Evolutionary conservation across 2,797 vertebrate genomes (phyloP), one percentile per base, ranked within the genome.

Genomic region (Threskiornis aethiopicus): DNA sequence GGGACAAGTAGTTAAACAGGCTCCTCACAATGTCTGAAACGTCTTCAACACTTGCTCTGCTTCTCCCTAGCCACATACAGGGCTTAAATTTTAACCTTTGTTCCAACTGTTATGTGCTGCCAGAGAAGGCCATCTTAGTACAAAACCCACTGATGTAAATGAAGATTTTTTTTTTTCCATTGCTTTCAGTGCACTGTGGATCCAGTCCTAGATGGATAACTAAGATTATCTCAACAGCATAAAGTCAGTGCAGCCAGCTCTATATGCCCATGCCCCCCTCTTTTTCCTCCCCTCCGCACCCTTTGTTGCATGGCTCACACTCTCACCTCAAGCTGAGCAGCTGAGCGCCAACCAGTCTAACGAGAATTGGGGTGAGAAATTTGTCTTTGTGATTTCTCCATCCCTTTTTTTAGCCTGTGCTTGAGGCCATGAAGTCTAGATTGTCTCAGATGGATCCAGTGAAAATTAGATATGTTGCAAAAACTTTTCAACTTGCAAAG

Each of bases 191-290:
- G 44, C 13, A 66, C 61, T 75, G 49, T 85, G 94, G 87, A 94
- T 89, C 75, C 94, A 81, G 67, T 64, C 87, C 71, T 94, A 92
- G 51, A 91, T 2, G 87, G 58, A 71, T 93, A 95, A 92, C 44
- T 87, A 79, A 71, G 85, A 71, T 94, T 93, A 64, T 81, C 64
- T 54, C 96, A 85, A 35, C 79, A 85, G 57, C 33, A 58, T 54
- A 73, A 96, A 97, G 96, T 96, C 75, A 93, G 95, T 92, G 75
- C 87, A 85, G 78, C n/a, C 73, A 90, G 37, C 42, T 95, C 44
- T 72, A 1, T 78, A 20, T 6, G 46, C 10, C 22, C 31, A 8
- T 90, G 61, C 19, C n/a, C 52, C 37, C 77, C 52, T 87, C 10
- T 22, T 93, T 39, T 64, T 35, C 15, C 28, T 57, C 21, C n/a